Percentiles rank a stretch among this genome's conserved stretches.
phyloP scores from a whole-genome alignment of 2,113 vertebrate genomes.

The Phylloscopus trochiloides region DNA sequence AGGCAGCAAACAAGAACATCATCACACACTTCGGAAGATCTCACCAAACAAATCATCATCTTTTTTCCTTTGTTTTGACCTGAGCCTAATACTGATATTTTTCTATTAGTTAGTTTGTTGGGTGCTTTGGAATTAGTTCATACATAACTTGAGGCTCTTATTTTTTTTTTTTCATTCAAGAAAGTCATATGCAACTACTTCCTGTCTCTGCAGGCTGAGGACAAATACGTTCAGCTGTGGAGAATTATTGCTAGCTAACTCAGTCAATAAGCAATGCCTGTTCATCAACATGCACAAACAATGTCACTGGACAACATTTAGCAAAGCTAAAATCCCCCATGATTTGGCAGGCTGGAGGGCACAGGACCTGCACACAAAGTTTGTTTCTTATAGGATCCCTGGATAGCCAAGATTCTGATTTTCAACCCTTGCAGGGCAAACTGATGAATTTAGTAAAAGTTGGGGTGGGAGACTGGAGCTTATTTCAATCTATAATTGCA shows the following conservation, averaged over 20 bases:
- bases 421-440: neutral
- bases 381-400: neutral
- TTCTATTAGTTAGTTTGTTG: neutral
- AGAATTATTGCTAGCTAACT: neutral
- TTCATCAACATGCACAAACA: neutral
- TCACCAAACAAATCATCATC: neutral
- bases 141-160: neutral
- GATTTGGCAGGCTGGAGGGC: neutral
- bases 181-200: neutral
- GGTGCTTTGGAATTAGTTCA: neutral
- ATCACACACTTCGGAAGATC: neutral
- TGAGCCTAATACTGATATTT: neutral
- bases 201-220: neutral
- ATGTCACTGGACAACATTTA: neutral
- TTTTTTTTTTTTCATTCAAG: neutral
- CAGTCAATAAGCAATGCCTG: neutral
- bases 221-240: neutral
- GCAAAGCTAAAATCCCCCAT: neutral
- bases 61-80: neutral
- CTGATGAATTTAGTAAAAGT: neutral
- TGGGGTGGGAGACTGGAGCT: neutral
- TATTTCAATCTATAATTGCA: neutral
- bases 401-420: accelerated
- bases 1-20: neutral
- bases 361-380: neutral